phyloP scores from a whole-genome alignment of 2,888 invertebrate genomes.

The Nipponacmea schrenckii region DNA sequence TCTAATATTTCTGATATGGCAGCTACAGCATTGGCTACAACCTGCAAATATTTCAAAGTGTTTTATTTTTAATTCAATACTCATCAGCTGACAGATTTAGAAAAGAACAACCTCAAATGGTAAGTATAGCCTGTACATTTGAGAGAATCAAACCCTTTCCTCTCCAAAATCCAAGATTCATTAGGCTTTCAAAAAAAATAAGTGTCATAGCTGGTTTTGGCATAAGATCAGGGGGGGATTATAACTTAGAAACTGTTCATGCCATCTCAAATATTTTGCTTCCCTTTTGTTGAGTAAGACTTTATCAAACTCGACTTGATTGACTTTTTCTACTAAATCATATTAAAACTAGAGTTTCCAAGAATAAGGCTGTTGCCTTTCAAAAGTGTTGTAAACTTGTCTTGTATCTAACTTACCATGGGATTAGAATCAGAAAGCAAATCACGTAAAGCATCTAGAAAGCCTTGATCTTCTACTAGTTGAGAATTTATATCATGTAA shows the following conservation, averaged over 20 bases:
- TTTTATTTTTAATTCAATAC: neutral
- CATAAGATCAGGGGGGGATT: no score
- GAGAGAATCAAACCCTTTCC: no score
- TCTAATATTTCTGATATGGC: conserved; percentile 98
- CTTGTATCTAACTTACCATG: conserved; percentile 76
- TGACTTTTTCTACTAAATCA: neutral
- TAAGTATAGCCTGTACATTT: no score
- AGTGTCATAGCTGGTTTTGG: no score
- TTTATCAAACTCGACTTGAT: no score
- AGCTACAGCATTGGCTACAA: conserved; percentile 98
- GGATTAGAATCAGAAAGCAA: conserved; percentile 98
- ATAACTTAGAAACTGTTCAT: no score
- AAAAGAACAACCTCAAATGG: neutral
- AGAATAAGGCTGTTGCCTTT: neutral
- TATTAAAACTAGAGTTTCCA: neutral
- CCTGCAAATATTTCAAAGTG: conserved; percentile 66
- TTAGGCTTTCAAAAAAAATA: neutral
- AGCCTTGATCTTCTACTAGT: conserved; percentile 87
- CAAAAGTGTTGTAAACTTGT: no score
- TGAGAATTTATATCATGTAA: conserved; percentile 91
- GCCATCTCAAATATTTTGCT: no score
- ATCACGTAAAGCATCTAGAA: conserved; percentile 95
- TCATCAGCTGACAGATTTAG: neutral
- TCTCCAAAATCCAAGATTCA: no score
- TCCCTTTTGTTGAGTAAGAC: no score